phyloP scores from a whole-genome alignment of 2,113 vertebrate species.

The Strix aluco region DNA sequence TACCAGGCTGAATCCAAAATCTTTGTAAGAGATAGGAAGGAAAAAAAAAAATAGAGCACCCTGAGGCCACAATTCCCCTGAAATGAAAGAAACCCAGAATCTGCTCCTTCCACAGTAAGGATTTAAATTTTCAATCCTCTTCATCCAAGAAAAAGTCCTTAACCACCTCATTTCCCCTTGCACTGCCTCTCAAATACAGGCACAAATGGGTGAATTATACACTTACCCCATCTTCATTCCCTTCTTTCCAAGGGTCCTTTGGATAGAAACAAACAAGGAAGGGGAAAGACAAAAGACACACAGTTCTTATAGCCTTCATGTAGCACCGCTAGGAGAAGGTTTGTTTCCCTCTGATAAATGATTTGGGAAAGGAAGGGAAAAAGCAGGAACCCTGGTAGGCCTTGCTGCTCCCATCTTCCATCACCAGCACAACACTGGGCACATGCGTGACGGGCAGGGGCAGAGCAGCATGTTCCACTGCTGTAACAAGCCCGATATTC shows the following conservation, averaged over 20 bases:
- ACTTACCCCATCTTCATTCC: not conserved
- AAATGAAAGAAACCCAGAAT: not conserved
- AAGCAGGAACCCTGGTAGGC: not conserved
- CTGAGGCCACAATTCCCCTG: not conserved
- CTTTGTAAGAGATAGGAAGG: not conserved
- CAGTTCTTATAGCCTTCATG: not conserved
- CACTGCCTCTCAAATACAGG: not conserved
- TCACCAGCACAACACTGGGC: not conserved
- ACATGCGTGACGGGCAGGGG: rapidly evolving
- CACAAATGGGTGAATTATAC: not conserved
- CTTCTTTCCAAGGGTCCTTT: not conserved
- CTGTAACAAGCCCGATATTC: not conserved
- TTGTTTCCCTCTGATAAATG: not conserved
- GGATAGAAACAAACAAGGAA: not conserved
- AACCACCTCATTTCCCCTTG: not conserved
- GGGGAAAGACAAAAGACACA: not conserved
- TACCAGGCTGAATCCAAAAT: not conserved
- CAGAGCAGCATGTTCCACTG: not conserved
- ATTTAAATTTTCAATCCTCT: not conserved
- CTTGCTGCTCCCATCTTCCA: not conserved
- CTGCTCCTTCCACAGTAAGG: not conserved
- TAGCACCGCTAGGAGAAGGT: not conserved
- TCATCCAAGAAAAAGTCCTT: not conserved
- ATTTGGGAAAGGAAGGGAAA: not conserved
- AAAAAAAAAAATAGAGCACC: not conserved